These are phyloP conservation scores for Mesorhabditis belari DNA, from an alignment of 2,888 invertebrate genomes.

Conservation along the genomic window DNA sequence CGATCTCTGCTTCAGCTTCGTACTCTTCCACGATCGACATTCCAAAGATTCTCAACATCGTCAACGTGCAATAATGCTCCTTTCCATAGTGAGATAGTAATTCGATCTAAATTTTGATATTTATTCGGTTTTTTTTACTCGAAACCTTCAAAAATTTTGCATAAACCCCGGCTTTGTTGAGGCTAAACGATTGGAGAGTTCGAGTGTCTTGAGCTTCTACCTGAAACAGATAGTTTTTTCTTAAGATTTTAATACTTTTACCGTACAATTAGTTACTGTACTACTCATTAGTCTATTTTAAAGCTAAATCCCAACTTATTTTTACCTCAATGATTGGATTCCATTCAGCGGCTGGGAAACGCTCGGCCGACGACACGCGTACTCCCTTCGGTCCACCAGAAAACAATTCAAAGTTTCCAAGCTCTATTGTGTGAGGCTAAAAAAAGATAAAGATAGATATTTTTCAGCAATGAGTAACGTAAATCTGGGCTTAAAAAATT, in stretches of 20 bases:
- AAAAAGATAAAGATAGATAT: conserved; percentile 1
- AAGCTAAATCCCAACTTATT: too few relatives aligned
- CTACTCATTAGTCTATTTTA: too few relatives aligned
- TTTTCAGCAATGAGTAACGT: background rate
- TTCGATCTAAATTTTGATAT: conserved; percentile 61
- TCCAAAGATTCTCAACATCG: conserved; percentile 86
- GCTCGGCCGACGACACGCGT: conserved; percentile 71
- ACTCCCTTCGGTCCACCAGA: conserved; percentile 91
- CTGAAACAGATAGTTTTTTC: background rate
- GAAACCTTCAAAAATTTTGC: conserved; percentile 77
- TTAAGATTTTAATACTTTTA: background rate
- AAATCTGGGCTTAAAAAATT: too few relatives aligned
- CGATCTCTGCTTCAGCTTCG: conserved; percentile 42
- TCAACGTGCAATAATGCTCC: conserved; percentile 94
- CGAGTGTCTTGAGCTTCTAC: background rate
- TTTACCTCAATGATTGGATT: conserved; percentile 75
- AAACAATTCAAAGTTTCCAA: conserved; percentile 95
- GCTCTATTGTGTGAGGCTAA: conserved; percentile 76
- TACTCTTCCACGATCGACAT: conserved; percentile 64
- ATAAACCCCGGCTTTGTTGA: conserved; percentile 64
- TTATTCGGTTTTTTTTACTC: too few relatives aligned
- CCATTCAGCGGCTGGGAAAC: conserved; percentile 88
- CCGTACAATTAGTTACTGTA: too few relatives aligned
- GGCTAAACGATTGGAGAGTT: conserved; percentile 39
- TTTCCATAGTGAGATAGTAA: conserved; percentile 86